Percentiles rank a stretch among this genome's conserved stretches.
phyloP scores from a whole-genome alignment of 1,140 invertebrate genomes.

The Rhyzopertha dominica region DNA sequence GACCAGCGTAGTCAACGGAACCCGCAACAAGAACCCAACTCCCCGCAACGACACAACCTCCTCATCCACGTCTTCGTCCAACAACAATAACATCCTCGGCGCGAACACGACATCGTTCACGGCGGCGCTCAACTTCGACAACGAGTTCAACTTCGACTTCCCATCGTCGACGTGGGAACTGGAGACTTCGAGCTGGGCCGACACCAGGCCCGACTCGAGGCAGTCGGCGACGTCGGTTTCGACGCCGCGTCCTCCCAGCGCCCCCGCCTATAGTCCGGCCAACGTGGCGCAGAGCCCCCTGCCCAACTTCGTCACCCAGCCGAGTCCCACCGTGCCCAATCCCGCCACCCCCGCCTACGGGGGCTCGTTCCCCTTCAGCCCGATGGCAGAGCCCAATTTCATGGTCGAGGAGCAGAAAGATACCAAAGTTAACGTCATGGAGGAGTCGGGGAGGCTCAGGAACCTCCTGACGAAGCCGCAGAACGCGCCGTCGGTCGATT shows the following conservation, averaged over 20 bases:
- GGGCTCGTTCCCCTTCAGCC: conserved; percentile 56
- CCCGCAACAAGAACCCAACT: conserved; percentile 38
- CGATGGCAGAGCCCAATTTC: conserved; percentile 48
- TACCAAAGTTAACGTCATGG: conserved; percentile 41
- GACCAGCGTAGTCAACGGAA: conserved; percentile 60
- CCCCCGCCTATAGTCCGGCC: conserved; percentile 46
- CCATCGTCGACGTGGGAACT: conserved; percentile 51
- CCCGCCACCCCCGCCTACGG: conserved; percentile 43
- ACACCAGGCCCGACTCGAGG: conserved; percentile 45
- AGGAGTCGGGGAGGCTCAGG: conserved; percentile 36
- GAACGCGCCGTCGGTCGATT: conserved; percentile 56
- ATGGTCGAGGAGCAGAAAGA: conserved; percentile 39
- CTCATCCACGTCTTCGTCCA: conserved; percentile 35
- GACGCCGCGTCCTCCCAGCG: conserved; percentile 50
- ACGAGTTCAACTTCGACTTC: conserved; percentile 59
- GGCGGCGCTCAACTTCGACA: conserved; percentile 44
- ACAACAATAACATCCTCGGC: conserved; percentile 42
- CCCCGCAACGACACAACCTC: conserved; percentile 24
- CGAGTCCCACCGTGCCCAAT: conserved; percentile 49
- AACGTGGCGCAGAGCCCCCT: conserved; percentile 50
- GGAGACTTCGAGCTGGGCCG: conserved; percentile 41
- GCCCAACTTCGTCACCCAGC: conserved; percentile 42
- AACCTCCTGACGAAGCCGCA: conserved; percentile 40
- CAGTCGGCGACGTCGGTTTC: too few species aligned
- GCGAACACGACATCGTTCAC: conserved; percentile 43